A percentile compares a stretch with the other conserved stretches of the same genome.
Conservation (phyloP, 1,140 invertebrate genomes). For the Drosophila bocqueti region DNA sequence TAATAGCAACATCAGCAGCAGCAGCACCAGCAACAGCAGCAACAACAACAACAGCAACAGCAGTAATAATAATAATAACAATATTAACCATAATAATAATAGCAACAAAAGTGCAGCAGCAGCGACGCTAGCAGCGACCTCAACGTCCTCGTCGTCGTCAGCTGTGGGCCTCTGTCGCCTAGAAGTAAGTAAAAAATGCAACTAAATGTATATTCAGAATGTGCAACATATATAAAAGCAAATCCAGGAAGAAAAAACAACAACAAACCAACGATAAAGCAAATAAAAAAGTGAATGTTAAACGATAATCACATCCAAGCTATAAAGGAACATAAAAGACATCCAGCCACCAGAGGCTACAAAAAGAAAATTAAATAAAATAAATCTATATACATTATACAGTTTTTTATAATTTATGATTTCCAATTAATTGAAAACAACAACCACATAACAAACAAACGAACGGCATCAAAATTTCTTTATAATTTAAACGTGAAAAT, state of each 20-base stretch:
- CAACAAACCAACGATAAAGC: not conserved
- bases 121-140: slow-evolving; percentile 22
- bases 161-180: slow-evolving; percentile 78
- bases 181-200: slow-evolving; percentile 75
- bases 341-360: too few relatives aligned
- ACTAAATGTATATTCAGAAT: not conserved
- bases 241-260: not conserved
- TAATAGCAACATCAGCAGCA: slow-evolving; percentile 30
- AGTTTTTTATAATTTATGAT: slow-evolving; percentile 10
- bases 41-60: not conserved
- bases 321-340: not conserved
- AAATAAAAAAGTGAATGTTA: not conserved
- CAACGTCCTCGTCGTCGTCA: slow-evolving; percentile 33
- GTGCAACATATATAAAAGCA: not conserved
- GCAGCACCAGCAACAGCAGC: slow-evolving; percentile 10
- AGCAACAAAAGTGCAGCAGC: slow-evolving; percentile 50
- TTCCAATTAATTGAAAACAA: slow-evolving; percentile 1
- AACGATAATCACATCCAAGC: not conserved
- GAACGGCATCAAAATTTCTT: slow-evolving; percentile 11
- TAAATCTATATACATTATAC: slow-evolving; percentile 3
- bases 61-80: slow-evolving; percentile 6
- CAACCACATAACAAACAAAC: not conserved
- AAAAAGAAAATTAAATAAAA: too few relatives aligned
- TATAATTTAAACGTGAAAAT: slow-evolving; percentile 6
- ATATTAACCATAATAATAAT: slow-evolving; percentile 7